Base-by-base conservation (phyloP, 2,797 vertebrate species). In the Antennarius maculatus region DNA sequence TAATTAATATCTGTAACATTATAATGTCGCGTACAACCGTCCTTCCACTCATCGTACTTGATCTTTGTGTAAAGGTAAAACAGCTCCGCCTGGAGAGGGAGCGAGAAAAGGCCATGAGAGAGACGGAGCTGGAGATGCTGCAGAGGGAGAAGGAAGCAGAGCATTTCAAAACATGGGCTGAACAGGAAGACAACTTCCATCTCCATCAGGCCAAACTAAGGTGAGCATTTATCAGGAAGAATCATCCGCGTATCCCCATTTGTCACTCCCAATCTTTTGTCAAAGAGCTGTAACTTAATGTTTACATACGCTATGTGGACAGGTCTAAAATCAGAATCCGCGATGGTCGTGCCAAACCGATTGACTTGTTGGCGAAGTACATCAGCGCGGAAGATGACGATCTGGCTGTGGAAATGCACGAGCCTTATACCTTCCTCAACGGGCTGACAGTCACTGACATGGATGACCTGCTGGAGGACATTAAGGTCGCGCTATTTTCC, bases 131-230 rank as follows among this genome's bases (percentile, higher is more conserved):
- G 87, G 98, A 99, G 90, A 95, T 98, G 96, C 91, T 99, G 76
- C 98, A 99, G 89, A 91, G 97, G 27, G 97, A 98, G 85, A 99
- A 99, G 66, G 98, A 99, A 86, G 97, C 97, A 0, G 97, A 99
- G 54, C 97, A 99, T 89, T 99, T 99, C 81, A 98, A 99, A 89
- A 98, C 97, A 0, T 99, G 97, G 97, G 97, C 97, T 43, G 97
- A 99, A 71, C 98, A 99, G 79, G 97, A 99, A 60, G 97, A 99
- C 90, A 96, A 97, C 87, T 99, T 99, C 88, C 97, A 99, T 76
- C 89, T 99, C 64, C 97, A 98, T 2, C 98, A 99, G 87, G 98
- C 97, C 83, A 99, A 99, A 89, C 94, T 99, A n/a, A 90, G 96
- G 96, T 96, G 42, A 66, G 67, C 50, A 1, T 27, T 6, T 23